A percentile compares a stretch with the other conserved stretches of the same genome.
These are phyloP conservation scores for Terrapene triunguis DNA, from an alignment of 2,113 vertebrate genomes.

Conservation along the genomic window DNA sequence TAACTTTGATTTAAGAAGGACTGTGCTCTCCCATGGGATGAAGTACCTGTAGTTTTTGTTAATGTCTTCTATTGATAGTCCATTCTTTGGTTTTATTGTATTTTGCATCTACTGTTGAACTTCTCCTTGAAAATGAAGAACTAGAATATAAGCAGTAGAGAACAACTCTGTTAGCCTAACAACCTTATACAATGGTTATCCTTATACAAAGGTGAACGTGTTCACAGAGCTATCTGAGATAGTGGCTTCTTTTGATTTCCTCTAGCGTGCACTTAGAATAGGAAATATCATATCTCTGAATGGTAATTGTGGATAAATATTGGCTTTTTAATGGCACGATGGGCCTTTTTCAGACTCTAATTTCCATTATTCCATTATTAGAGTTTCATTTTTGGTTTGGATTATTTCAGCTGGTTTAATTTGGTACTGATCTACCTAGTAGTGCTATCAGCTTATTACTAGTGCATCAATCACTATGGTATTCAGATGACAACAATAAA, in stretches of 20 bases:
- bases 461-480: neutral
- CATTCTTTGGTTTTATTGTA: neutral
- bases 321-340: neutral
- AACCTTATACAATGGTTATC: neutral
- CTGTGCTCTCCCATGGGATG: neutral
- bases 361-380: neutral
- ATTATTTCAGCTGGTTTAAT: neutral
- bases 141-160: neutral
- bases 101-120: neutral
- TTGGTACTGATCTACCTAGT: neutral
- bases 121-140: neutral
- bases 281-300: neutral
- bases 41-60: neutral
- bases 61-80: constrained; percentile 17
- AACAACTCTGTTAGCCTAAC: neutral
- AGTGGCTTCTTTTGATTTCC: neutral
- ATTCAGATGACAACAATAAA: neutral
- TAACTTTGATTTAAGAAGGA: constrained; percentile 16
- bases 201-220: neutral
- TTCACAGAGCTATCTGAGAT: neutral
- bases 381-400: neutral
- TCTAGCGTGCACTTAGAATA: neutral
- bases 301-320: neutral
- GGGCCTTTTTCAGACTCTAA: neutral
- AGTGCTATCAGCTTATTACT: neutral